Percentiles rank a stretch among this genome's conserved stretches.
Evolutionary conservation across 2,888 invertebrate species (phyloP).

Genomic region (Oasisia sp.): DNA sequence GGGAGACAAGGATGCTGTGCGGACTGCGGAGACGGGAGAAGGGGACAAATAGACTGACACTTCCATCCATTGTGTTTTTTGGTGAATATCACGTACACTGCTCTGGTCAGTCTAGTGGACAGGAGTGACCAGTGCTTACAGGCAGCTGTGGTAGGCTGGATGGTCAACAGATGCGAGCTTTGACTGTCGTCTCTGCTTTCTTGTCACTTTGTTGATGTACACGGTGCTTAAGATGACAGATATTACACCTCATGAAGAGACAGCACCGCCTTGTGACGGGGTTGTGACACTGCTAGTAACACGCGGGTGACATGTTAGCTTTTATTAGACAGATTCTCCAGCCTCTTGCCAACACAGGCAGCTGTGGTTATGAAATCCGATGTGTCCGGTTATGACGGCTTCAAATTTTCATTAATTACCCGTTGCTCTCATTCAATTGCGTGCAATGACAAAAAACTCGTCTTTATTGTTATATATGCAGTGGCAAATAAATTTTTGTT

Average conservation of each 20-base stretch:
- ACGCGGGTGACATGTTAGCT: background rate
- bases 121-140: background rate
- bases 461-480: too few species aligned
- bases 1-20: background rate
- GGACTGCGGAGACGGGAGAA: background rate
- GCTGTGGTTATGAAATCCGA: too few species aligned
- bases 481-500: too few species aligned
- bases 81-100: background rate
- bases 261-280: background rate
- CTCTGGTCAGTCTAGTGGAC: slow-evolving; percentile 9
- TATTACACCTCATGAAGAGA: background rate
- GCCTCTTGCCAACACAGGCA: too few species aligned
- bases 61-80: background rate
- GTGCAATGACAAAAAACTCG: too few species aligned
- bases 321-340: background rate
- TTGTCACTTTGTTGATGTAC: background rate
- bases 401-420: too few species aligned
- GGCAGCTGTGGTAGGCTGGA: background rate
- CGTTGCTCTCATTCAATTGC: too few species aligned
- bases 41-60: background rate
- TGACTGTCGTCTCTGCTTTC: background rate
- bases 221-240: background rate
- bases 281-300: background rate
- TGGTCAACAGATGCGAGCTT: background rate
- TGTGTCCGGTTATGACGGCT: too few species aligned